phyloP scores from a whole-genome alignment of 1,140 invertebrate genomes.

The Psilanteris sp. region DNA sequence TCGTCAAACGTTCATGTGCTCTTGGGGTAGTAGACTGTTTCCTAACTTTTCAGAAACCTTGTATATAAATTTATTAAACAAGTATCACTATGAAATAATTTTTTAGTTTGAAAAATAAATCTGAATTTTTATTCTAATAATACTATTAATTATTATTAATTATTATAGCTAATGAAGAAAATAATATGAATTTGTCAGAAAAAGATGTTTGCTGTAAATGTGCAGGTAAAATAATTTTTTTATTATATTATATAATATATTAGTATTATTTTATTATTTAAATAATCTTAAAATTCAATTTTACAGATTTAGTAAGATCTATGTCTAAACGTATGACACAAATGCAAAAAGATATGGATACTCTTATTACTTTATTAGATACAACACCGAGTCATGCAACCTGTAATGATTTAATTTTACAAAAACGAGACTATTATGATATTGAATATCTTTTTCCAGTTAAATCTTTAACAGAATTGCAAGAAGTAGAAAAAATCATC shows the following conservation, averaged over 20 bases:
- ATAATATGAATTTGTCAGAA: no score
- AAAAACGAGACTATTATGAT: constrained; percentile 28
- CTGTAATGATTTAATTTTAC: neutral
- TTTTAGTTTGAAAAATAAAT: no score
- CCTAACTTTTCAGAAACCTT: no score
- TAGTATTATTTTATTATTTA: no score
- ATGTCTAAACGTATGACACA: constrained; percentile 11
- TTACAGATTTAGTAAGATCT: constrained; percentile 11
- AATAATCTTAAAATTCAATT: constrained; percentile 1
- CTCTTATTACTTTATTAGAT: constrained; percentile 11
- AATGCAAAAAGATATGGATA: constrained; percentile 29
- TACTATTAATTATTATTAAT: no score
- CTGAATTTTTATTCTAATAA: no score
- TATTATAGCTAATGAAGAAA: no score
- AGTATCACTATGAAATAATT: no score
- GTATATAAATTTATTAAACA: no score
- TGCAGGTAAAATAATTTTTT: constrained; percentile 8
- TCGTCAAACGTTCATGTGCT: no score
- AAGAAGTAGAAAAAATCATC: constrained; percentile 21
- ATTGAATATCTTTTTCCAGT: constrained; percentile 26
- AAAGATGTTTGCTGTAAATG: constrained; percentile 16
- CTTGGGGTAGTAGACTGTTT: no score
- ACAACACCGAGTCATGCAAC: neutral
- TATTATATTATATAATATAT: neutral
- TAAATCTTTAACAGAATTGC: constrained; percentile 4